Percentiles rank a stretch among this genome's conserved stretches.
Conservation (phyloP, 1,140 invertebrate species). For the Drosophila quadrilineata region DNA sequence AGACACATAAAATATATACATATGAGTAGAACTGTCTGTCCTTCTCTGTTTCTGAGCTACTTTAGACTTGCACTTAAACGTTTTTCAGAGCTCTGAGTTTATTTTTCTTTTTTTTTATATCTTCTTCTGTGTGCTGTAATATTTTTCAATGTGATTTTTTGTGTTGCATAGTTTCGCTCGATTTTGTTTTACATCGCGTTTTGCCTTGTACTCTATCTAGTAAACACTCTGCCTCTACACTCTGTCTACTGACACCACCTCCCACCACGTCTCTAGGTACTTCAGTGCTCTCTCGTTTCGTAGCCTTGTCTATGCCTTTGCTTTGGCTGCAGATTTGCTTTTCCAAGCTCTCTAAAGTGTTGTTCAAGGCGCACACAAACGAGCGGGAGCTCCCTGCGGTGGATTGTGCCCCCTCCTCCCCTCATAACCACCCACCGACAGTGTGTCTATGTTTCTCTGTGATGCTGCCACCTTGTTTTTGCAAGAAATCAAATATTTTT, state of each 20-base stretch:
- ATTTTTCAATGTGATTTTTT: conserved; percentile 43
- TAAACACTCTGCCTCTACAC: too few species aligned
- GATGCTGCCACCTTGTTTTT: conserved; percentile 63
- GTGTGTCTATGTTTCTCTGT: conserved; percentile 3
- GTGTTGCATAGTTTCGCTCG: conserved; percentile 63
- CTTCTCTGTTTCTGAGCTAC: conserved; percentile 39
- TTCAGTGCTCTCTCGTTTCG: too few species aligned
- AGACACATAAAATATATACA: conserved; percentile 10
- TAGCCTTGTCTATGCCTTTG: conserved; percentile 36
- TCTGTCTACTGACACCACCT: not conserved
- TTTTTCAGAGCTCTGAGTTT: conserved; percentile 37
- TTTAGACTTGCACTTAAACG: conserved; percentile 71
- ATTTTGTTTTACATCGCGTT: conserved; percentile 69
- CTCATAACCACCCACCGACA: too few species aligned
- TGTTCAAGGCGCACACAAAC: conserved; percentile 63
- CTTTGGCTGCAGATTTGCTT: conserved; percentile 42
- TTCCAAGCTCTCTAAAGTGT: conserved; percentile 61
- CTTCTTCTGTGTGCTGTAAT: conserved; percentile 11
- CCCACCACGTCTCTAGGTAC: conserved; percentile 6
- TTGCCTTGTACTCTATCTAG: conserved; percentile 37
- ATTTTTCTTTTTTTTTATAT: conserved; percentile 22
- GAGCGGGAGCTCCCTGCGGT: conserved; percentile 10
- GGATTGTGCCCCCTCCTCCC: not conserved
- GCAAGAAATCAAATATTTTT: conserved; percentile 79
- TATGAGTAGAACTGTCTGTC: not conserved